Conservation (phyloP, 2,113 vertebrate species). For the Stomatorhinus ivindoensis region DNA sequence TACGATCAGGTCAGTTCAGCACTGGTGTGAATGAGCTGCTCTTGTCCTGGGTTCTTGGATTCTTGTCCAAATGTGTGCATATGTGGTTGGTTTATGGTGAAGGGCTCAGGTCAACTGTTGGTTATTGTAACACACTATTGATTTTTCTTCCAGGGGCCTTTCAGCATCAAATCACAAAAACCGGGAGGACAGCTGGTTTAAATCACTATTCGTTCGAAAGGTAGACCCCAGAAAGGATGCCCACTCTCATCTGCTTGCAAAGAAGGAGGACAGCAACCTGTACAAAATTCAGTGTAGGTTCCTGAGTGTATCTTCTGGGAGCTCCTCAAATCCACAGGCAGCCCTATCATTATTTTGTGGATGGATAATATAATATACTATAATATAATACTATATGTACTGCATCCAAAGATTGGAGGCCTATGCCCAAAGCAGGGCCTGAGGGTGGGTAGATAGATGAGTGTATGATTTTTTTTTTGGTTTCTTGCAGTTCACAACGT, state of each 20-base stretch:
- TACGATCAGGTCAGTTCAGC: background rate
- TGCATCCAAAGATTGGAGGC: too few relatives aligned
- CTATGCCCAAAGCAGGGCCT: too few relatives aligned
- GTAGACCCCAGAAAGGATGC: constrained; percentile 94
- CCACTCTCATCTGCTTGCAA: constrained; percentile 91
- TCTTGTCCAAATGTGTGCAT: background rate
- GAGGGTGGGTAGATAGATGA: background rate
- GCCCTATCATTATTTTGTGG: background rate
- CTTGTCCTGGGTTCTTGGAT: background rate
- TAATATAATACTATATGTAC: too few relatives aligned
- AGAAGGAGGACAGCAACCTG: constrained; percentile 89
- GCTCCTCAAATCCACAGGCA: background rate
- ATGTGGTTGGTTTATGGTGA: background rate
- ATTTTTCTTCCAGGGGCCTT: constrained; percentile 54
- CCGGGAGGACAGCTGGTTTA: constrained; percentile 88
- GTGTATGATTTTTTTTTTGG: constrained; percentile 28
- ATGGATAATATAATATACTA: background rate
- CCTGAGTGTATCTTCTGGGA: background rate
- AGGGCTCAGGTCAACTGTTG: background rate
- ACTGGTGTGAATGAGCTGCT: background rate
- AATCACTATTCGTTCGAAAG: constrained; percentile 91
- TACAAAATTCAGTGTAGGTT: constrained; percentile 96
- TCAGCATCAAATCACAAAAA: constrained; percentile 50
- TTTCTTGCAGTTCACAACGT: constrained; percentile 93
- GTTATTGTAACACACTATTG: rapidly evolving